Percentiles rank a stretch among this genome's conserved stretches.
Evolutionary conservation across 2,797 vertebrate species (phyloP).

Genomic region (Eulemur coronatus): DNA sequence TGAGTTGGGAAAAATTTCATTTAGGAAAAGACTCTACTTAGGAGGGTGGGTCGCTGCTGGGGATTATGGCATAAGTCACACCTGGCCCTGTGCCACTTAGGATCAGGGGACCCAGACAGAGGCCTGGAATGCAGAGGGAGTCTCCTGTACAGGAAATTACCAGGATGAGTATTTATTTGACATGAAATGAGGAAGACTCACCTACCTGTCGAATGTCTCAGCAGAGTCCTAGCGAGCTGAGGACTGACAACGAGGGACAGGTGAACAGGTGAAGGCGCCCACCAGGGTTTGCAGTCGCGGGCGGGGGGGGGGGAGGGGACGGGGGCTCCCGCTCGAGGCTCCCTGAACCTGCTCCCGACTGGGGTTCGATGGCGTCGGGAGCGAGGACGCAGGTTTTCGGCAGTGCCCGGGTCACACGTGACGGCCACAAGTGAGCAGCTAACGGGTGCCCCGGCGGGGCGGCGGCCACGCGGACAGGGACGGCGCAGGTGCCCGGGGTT

Average conservation of each 20-base stretch:
- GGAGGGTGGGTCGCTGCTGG: background rate
- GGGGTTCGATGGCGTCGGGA: background rate
- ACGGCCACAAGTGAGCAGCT: slow-evolving; percentile 6
- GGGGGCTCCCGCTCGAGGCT: background rate
- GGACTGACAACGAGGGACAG: background rate
- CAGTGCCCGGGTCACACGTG: slow-evolving; percentile 37
- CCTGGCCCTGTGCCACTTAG: background rate
- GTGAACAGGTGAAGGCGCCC: background rate
- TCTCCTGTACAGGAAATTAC: background rate
- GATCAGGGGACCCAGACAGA: background rate
- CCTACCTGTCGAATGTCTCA: background rate
- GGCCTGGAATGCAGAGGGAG: background rate
- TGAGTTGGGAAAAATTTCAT: background rate
- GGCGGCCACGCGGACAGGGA: background rate
- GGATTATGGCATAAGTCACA: background rate
- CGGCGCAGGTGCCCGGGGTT: too few species aligned
- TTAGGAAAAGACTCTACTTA: background rate
- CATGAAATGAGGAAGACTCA: background rate
- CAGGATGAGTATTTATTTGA: background rate
- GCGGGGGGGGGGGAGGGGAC: too few species aligned
- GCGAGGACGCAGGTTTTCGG: background rate
- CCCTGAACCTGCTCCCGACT: background rate
- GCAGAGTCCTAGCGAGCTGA: background rate
- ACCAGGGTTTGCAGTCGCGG: background rate
- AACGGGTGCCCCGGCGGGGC: background rate